Base-by-base conservation (phyloP, 2,888 invertebrate species). In the Agrypnus murinus region DNA sequence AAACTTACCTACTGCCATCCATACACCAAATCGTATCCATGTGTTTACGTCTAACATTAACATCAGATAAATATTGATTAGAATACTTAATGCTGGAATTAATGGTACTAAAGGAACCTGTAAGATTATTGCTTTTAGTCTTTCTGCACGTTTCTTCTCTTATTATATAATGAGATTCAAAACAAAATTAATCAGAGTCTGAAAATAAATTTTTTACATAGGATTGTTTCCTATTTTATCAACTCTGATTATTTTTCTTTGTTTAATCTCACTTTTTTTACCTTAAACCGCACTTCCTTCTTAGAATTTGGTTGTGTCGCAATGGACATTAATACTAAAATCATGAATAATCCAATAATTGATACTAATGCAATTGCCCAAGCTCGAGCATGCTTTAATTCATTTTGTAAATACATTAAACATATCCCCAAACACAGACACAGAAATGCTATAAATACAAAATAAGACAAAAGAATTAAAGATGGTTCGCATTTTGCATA, bases 11-110 rank as follows among this genome's bases (percentile, higher is more conserved):
- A 95, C 85, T 9, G 84, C 82, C 87, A 96, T 90, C 96, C 96
- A 97, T 32, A 95, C 86, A 2, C 86, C 87, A 81, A 96, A 94
- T 75, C 95, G 86, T n/a, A 95, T 87, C 96, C 97, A 97, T 0
- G 96, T 96, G 74, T 89, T 87, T 0, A 84, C 78, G 75, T 93
- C 93, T 76, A 97, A 86, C 84, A 94, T 90, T 65, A 94, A 86
- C 95, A 97, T 95, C 17, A 97, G 86, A 82, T 95, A 94, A 65
- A 95, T 88, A 82, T 97, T 97, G 46, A 93, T 88, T 77, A 95
- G 89, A 73, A 95, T 92, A 81, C 95, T 95, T 48, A 94, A 79
- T 38, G 92, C 92, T 0, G 96, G 96, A 60, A 96, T 83, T 68
- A 94, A 86, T 1, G 97, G 97, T 0, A 96, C 93, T 12, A 92